Percentiles rank a stretch among this genome's conserved stretches.
Conservation (phyloP, 1,140 invertebrate species). For the Drosophila lini region DNA sequence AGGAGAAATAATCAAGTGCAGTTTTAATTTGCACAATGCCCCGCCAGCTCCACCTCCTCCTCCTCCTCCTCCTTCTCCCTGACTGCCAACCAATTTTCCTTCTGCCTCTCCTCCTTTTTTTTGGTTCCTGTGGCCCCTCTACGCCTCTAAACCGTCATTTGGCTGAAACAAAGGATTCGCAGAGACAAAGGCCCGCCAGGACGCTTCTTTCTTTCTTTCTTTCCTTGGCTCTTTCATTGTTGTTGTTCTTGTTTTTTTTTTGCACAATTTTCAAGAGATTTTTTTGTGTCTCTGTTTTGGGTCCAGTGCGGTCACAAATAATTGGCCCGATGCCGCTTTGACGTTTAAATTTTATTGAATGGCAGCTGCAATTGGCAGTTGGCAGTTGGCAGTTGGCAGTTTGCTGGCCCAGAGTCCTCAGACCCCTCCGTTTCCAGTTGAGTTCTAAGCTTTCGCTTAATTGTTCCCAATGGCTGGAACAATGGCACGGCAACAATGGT, state of each 20-base stretch:
- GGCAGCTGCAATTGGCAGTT: slow-evolving; percentile 77
- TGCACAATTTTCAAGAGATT: not conserved
- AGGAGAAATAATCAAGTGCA: slow-evolving; percentile 78
- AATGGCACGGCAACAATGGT: slow-evolving; percentile 42
- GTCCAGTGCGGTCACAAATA: slow-evolving; percentile 74
- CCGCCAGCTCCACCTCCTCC: not conserved
- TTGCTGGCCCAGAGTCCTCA: slow-evolving; percentile 25
- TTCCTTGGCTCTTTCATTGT: slow-evolving; percentile 11
- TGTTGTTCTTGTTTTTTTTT: not conserved
- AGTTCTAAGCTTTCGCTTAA: slow-evolving; percentile 47
- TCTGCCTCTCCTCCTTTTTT: not conserved
- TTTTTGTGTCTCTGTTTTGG: slow-evolving; percentile 35
- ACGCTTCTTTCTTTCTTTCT: slow-evolving; percentile 38
- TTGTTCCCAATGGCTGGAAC: slow-evolving; percentile 51
- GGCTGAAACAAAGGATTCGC: slow-evolving; percentile 58
- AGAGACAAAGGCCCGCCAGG: slow-evolving; percentile 52
- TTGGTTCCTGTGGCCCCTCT: slow-evolving; percentile 7
- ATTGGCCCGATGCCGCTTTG: slow-evolving; percentile 71
- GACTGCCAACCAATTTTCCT: slow-evolving; percentile 8
- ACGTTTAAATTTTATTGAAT: slow-evolving; percentile 81
- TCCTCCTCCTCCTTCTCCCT: not conserved
- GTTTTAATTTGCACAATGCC: slow-evolving; percentile 75
- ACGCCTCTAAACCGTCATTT: slow-evolving; percentile 22
- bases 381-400: slow-evolving; percentile 59
- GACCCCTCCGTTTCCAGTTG: slow-evolving; percentile 13